These are phyloP conservation scores for Melinopterus prodromus DNA, from an alignment of 2,888 invertebrate species.

Conservation along the genomic window DNA sequence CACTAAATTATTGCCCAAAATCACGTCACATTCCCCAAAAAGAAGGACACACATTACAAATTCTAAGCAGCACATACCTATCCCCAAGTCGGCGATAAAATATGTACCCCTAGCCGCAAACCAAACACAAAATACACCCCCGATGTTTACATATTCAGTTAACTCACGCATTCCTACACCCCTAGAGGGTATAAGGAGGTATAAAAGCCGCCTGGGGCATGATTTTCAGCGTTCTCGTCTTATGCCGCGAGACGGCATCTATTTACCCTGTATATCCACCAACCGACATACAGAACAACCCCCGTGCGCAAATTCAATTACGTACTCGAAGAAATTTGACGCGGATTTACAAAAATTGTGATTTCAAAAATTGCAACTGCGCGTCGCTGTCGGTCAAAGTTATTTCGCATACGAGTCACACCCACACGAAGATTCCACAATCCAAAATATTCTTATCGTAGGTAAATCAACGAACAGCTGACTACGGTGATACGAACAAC, in stretches of 20 bases:
- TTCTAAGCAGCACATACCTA: background rate
- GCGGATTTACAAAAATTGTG: no score
- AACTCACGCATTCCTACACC: background rate
- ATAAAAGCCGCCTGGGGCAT: background rate
- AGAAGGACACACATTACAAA: background rate
- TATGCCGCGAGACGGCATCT: background rate
- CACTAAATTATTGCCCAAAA: background rate
- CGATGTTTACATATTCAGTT: background rate
- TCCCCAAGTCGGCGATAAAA: background rate
- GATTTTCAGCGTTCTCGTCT: background rate
- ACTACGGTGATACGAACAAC: no score
- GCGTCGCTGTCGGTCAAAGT: no score
- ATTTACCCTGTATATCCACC: background rate
- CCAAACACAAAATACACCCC: background rate
- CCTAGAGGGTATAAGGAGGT: background rate
- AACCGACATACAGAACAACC: no score
- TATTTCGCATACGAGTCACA: no score
- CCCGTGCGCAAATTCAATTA: no score
- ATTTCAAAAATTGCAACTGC: no score
- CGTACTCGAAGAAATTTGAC: no score
- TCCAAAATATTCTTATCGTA: no score
- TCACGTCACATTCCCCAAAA: background rate
- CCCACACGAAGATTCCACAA: no score
- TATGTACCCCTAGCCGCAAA: background rate
- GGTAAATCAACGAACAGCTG: no score